Evolutionary conservation across 2,113 vertebrate genomes (phyloP).

Genomic region (Leptodactylus fuscus): DNA sequence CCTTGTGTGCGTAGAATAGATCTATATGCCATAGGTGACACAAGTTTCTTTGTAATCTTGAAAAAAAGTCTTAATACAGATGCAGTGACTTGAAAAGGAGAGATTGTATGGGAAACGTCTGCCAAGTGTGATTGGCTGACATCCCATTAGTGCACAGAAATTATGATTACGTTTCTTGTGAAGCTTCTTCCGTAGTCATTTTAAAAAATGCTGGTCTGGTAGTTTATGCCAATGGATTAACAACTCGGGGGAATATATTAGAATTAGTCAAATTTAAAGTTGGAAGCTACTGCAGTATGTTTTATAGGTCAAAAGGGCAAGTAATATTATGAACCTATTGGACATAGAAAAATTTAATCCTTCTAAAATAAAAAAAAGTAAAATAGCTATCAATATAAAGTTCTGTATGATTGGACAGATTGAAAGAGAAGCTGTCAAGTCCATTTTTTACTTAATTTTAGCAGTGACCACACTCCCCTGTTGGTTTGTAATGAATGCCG

Average conservation of each 20-base stretch:
- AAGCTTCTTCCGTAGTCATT: conserved; percentile 27
- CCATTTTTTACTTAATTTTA: too few relatives aligned
- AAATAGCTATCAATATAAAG: too few relatives aligned
- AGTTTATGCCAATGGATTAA: conserved; percentile 6
- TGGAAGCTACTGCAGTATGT: background rate
- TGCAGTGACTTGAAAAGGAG: background rate
- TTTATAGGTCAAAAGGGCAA: background rate
- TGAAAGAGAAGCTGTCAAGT: too few relatives aligned
- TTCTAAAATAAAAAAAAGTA: too few relatives aligned
- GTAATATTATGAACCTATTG: background rate
- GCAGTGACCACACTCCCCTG: too few relatives aligned
- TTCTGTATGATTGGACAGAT: too few relatives aligned
- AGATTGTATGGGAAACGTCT: conserved; percentile 28
- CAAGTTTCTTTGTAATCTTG: conserved; percentile 3
- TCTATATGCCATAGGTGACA: conserved; percentile 37
- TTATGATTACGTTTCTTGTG: conserved; percentile 28
- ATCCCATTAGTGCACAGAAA: conserved; percentile 40
- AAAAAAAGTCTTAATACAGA: conserved; percentile 21
- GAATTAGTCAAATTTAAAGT: background rate
- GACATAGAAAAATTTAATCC: too few relatives aligned
- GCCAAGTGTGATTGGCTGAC: conserved; percentile 41
- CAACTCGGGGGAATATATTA: background rate
- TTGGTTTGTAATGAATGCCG: too few relatives aligned
- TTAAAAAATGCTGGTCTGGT: conserved; percentile 23
- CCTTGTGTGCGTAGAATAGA: conserved; percentile 11